Conservation (phyloP, 2,888 invertebrate species). For the Agrochola lychnidis region DNA sequence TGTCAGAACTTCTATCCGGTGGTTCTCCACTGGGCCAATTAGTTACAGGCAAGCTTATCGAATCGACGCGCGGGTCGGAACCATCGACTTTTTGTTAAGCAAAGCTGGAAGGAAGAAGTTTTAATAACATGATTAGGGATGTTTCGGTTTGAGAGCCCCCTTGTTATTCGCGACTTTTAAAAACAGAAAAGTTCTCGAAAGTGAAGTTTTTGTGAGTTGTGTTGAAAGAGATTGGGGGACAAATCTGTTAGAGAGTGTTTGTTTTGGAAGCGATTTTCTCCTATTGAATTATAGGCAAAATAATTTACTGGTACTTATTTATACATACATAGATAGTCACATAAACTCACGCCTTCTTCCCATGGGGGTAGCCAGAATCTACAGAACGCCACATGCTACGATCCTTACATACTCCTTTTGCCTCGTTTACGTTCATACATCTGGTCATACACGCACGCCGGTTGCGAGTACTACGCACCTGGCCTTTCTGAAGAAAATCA, state of each 20-base stretch:
- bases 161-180: slow-evolving; percentile 36
- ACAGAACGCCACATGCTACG: too few relatives aligned
- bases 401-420: too few relatives aligned
- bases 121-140: slow-evolving; percentile 45
- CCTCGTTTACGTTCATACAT: too few relatives aligned
- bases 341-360: too few relatives aligned
- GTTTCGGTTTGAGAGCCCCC: slow-evolving; percentile 32
- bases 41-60: slow-evolving; percentile 25
- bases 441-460: too few relatives aligned
- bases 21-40: slow-evolving; percentile 19
- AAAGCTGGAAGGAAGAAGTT: slow-evolving; percentile 43
- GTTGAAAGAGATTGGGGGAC: neutral
- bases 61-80: slow-evolving; percentile 13
- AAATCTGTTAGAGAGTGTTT: slow-evolving; percentile 29
- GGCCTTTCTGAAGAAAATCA: too few relatives aligned
- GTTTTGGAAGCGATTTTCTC: neutral
- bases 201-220: slow-evolving; percentile 12
- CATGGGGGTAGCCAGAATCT: too few relatives aligned
- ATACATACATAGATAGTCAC: too few relatives aligned
- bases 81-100: slow-evolving; percentile 29
- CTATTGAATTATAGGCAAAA: neutral
- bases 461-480: too few relatives aligned
- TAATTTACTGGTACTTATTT: too few relatives aligned
- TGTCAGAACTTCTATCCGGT: neutral
- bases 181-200: slow-evolving; percentile 13